phyloP scores from a whole-genome alignment of 1,140 invertebrate genomes.

The Polypedilum vanderplanki region DNA sequence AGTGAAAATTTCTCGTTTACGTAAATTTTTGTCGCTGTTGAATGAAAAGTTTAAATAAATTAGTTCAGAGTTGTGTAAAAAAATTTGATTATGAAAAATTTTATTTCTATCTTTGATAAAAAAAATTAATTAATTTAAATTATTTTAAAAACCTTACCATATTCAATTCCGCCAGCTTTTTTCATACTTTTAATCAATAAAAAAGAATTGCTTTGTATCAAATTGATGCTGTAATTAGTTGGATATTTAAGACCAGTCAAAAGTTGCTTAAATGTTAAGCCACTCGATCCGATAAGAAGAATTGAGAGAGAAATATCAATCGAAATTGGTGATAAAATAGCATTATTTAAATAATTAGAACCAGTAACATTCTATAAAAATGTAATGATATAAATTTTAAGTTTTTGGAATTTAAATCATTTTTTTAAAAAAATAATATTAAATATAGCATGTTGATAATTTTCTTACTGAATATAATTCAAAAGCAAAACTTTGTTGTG shows the following conservation, averaged over 20 bases:
- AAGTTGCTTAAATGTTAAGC: slow-evolving; percentile 51
- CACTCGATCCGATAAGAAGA: slow-evolving; percentile 48
- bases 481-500: too few species aligned
- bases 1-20: slow-evolving; percentile 47
- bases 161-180: slow-evolving; percentile 42
- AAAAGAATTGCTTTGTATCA: slow-evolving; percentile 37
- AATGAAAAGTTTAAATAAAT: not conserved
- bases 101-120: too few species aligned
- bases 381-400: too few species aligned
- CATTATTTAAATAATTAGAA: slow-evolving; percentile 40
- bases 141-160: slow-evolving; percentile 37
- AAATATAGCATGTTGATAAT: too few species aligned
- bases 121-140: too few species aligned
- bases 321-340: slow-evolving; percentile 46
- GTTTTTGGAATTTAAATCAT: too few species aligned
- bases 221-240: slow-evolving; percentile 35
- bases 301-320: slow-evolving; percentile 44
- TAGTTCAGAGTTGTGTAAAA: not conserved
- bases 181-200: slow-evolving; percentile 42
- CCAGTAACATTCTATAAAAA: slow-evolving; percentile 27
- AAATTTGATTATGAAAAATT: not conserved
- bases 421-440: too few species aligned
- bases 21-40: slow-evolving; percentile 57
- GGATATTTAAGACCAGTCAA: slow-evolving; percentile 42
- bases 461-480: too few species aligned